Percentiles rank a stretch among this genome's conserved stretches.
Evolutionary conservation across 2,888 invertebrate genomes (phyloP).

Genomic region (Tetanocera ferruginea): DNA sequence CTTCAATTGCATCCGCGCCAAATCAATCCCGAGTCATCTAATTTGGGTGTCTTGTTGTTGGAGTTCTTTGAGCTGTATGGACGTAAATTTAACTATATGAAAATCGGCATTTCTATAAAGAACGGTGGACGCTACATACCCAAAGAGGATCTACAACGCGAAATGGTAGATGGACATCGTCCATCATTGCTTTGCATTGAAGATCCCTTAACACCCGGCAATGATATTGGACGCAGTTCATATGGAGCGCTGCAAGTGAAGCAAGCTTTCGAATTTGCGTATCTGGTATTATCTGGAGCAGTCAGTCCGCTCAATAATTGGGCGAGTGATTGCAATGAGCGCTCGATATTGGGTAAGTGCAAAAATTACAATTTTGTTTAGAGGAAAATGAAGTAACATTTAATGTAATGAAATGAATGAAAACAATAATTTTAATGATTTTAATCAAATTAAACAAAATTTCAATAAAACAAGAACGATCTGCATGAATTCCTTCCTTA

Average conservation of each 20-base stretch:
- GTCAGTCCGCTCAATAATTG: constrained; percentile 73
- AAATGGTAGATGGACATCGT: constrained; percentile 94
- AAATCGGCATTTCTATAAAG: constrained; percentile 87
- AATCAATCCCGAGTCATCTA: constrained; percentile 78
- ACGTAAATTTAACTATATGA: constrained; percentile 94
- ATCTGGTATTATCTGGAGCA: constrained; percentile 84
- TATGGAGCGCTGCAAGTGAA: constrained; percentile 82
- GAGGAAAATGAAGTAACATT: neutral
- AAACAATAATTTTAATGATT: neutral
- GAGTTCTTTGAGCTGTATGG: constrained; percentile 99
- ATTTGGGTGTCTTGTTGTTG: constrained; percentile 93
- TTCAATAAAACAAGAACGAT: neutral
- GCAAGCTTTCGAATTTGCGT: constrained; percentile 97
- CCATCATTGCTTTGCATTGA: constrained; percentile 96
- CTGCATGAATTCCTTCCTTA: too few species aligned
- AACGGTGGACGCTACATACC: constrained; percentile 94
- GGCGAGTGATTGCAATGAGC: constrained; percentile 73
- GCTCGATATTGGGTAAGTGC: constrained; percentile 75
- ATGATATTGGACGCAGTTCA: constrained; percentile 98
- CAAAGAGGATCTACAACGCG: constrained; percentile 92
- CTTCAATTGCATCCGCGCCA: constrained; percentile 91
- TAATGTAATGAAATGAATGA: neutral
- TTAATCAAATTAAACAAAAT: neutral
- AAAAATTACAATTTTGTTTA: neutral
- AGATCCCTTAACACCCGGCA: constrained; percentile 95